phyloP scores from a whole-genome alignment of 2,797 vertebrate species.

The Dallia pectoralis region DNA sequence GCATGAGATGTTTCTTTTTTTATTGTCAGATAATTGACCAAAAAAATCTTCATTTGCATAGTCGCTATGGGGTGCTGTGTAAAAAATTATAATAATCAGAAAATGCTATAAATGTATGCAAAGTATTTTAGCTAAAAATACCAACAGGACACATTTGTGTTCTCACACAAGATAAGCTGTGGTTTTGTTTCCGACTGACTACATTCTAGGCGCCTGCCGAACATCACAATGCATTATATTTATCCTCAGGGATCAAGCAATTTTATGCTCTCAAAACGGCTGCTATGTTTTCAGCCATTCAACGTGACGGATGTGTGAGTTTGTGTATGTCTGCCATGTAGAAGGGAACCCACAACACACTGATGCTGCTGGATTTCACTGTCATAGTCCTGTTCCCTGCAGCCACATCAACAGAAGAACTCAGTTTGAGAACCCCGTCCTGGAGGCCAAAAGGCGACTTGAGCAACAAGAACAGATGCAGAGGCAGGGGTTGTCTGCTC shows the following conservation, averaged over 20 bases:
- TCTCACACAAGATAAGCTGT: too few species aligned
- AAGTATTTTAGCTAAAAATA: background rate
- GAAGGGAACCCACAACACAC: background rate
- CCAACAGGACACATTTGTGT: background rate
- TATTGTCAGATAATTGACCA: too few species aligned
- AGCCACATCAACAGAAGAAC: constrained; percentile 99
- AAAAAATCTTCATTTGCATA: too few species aligned
- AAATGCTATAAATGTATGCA: too few species aligned
- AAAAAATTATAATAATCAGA: too few species aligned
- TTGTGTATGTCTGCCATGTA: background rate
- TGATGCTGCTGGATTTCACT: constrained; percentile 2
- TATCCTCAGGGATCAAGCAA: too few species aligned
- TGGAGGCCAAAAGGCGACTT: constrained; percentile 97
- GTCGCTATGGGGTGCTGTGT: too few species aligned
- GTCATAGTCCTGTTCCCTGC: constrained; percentile 47
- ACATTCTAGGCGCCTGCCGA: too few species aligned
- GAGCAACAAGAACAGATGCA: constrained; percentile 97
- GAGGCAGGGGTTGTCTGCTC: constrained; percentile 88
- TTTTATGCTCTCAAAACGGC: too few species aligned
- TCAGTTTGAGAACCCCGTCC: constrained; percentile 99
- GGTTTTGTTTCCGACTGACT: too few species aligned
- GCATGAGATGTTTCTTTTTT: too few species aligned
- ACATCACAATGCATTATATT: too few species aligned
- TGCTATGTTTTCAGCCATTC: background rate
- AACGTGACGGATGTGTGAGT: background rate